Percentiles rank a stretch among this genome's conserved stretches.
These are phyloP conservation scores for Phrynocephalus forsythii DNA, from an alignment of 2,797 vertebrate species.

Conservation along the genomic window DNA sequence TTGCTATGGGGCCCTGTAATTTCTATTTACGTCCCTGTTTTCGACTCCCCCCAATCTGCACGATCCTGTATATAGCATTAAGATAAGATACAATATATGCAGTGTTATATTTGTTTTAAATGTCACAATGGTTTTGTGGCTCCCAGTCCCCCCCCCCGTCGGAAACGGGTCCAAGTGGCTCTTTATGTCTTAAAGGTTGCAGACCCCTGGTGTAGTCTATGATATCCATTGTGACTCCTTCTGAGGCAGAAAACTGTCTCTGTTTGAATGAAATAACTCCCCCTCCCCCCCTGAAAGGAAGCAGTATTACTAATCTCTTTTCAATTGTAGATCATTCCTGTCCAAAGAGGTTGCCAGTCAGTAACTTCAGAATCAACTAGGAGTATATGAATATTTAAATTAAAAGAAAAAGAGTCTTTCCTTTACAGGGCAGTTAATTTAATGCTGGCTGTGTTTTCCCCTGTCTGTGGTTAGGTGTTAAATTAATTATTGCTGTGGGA, in stretches of 20 bases:
- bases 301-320: neutral
- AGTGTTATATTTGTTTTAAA: too few species aligned
- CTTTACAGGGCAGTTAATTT: constrained; percentile 15
- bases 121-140: too few species aligned
- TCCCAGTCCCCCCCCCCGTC: too few species aligned
- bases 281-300: neutral
- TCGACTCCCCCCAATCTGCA: too few species aligned
- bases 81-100: too few species aligned
- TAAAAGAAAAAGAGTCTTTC: constrained; percentile 22
- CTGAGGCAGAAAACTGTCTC: neutral
- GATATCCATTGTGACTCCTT: neutral
- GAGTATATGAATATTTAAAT: neutral
- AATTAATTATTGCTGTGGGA: constrained; percentile 66
- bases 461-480: constrained; percentile 48
- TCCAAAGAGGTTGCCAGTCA: neutral
- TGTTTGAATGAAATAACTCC: neutral
- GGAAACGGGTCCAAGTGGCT: too few species aligned
- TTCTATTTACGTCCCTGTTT: too few species aligned
- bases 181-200: too few species aligned
- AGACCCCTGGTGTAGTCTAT: too few species aligned
- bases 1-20: too few species aligned
- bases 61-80: too few species aligned
- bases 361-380: constrained; percentile 40
- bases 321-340: neutral
- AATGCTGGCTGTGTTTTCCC: constrained; percentile 33